Base-by-base conservation (phyloP, 2,888 invertebrate genomes). In the Caenorhabditis wallacei region DNA sequence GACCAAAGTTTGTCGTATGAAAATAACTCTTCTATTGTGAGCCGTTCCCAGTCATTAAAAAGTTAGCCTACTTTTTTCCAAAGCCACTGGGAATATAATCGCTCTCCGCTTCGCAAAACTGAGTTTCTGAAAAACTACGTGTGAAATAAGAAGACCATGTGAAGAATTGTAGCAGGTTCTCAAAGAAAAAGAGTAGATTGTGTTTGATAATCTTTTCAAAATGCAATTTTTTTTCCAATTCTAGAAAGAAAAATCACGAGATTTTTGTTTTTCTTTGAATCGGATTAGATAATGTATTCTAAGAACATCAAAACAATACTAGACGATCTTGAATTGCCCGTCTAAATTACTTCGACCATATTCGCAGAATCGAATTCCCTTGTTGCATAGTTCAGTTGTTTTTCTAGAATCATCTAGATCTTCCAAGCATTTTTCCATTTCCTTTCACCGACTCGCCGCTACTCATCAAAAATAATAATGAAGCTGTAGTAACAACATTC, bases 391-490 rank as follows among this genome's bases (percentile, higher is more conserved):
- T 63, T 40, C 53, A 64, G 64, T 48, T 75, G 66, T 3, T 75
- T 75, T 63, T 72, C 59, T 18, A 53, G 53, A 37, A 16, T 22
- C n/a, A 37, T 66, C 48, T 2, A 24, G 24, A n/a, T 7, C 46
- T 13, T 48, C 46, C 46, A 48, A n/a, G 46, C 18, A 13, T 48
- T 18, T 48, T 51, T 20, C 18, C 16, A 10, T 16, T 35, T 30
- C 13, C 24, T 24, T 54, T 48, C 57, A 13, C 40, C 16, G 16
- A 11, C 13, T 40, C 20, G 26, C 46, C 40, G n/a, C 18, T 20
- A 53, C 64, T 66, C 64, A 75, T 74, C 48, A 24, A 75, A 75
- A 75, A 75, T 66, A 75, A 75, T 66, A 59, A 66, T 35, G 24
- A 71, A 35, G 57, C 64, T 54, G 51, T 51, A 40, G 59, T 48